Evolutionary conservation across 2,888 invertebrate species (phyloP), one percentile per base, ranked within the genome.

Genomic region (Melolontha melolontha): DNA sequence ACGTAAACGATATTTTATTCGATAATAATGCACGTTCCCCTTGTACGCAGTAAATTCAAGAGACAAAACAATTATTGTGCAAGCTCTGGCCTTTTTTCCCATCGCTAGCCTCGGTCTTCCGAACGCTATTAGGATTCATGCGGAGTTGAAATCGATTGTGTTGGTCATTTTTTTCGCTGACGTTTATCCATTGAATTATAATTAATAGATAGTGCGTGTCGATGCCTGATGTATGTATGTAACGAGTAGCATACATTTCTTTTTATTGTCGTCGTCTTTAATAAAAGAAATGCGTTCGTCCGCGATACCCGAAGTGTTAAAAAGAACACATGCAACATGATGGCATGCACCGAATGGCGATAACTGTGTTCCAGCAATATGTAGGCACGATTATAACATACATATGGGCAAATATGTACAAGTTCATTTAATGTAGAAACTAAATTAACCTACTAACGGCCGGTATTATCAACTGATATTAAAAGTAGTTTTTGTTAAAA

Each of bases 11-110:
- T 64, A 64, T 42, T 64, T 64, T 51, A 64, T 64, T 54, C 49
- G 64, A 41, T 51, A 40, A 22, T 22, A 22, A 51, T 64, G 49
- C 51, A 10, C 40, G 40, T 40, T 64, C 64, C 11, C 11, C 11
- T 22, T 14, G 54, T 22, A 29, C 27, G 29, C 22, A 54, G n/a
- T 16, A 54, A 34, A 34, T 34, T 34, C 34, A 34, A 5, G 49
- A 49, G 22, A 49, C 49, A 44, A 42, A 62, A 62, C 44, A 52
- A 42, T 44, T 40, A 65, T 65, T 65, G 54, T 40, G 59, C 66
- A 66, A 66, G 55, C 34, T 16, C 8, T 34, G 34, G 34, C 12
- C 44, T 57, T 66, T 66, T 65, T 66, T 66, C 66, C 66, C 59
- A 66, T 22, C 49, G 49, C 10, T 39, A 4, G 39, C 44, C n/a